phyloP scores from a whole-genome alignment of 37 sponge, comb jelly and placozoan species.

The Aphrocallistes beatrix region DNA sequence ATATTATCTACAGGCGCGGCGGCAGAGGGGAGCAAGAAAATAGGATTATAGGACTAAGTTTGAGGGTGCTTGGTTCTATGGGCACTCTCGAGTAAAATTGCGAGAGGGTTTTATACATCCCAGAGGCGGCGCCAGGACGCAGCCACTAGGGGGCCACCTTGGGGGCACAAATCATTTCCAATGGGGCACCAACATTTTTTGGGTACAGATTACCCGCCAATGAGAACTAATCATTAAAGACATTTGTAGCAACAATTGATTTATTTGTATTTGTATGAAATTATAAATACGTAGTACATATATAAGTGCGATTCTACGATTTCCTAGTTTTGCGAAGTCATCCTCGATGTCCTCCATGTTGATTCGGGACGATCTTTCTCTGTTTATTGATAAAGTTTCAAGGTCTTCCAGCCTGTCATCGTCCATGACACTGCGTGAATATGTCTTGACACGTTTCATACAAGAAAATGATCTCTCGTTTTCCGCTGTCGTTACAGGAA shows the following conservation, averaged over 20 bases:
- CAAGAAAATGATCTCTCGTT: neutral
- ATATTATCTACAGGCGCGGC: no score
- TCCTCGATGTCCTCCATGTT: neutral
- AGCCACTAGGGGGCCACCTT: neutral
- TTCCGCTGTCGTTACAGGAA: neutral
- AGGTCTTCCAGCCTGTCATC: neutral
- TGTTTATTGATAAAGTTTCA: neutral
- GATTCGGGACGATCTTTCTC: neutral
- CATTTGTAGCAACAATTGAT: neutral
- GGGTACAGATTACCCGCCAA: neutral
- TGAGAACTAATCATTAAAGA: neutral
- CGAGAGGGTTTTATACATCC: no score
- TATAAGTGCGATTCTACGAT: neutral
- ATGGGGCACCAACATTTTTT: neutral
- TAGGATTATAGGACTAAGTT: no score
- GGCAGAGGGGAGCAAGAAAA: no score
- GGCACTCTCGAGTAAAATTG: no score
- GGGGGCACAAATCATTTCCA: neutral
- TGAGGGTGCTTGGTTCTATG: no score
- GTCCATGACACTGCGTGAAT: neutral
- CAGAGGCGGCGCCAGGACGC: neutral
- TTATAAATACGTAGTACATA: no score
- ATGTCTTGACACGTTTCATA: neutral
- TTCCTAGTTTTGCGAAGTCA: neutral
- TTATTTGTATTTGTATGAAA: neutral